phyloP scores from a whole-genome alignment of 1,140 invertebrate genomes.

The Ylistrum balloti region DNA sequence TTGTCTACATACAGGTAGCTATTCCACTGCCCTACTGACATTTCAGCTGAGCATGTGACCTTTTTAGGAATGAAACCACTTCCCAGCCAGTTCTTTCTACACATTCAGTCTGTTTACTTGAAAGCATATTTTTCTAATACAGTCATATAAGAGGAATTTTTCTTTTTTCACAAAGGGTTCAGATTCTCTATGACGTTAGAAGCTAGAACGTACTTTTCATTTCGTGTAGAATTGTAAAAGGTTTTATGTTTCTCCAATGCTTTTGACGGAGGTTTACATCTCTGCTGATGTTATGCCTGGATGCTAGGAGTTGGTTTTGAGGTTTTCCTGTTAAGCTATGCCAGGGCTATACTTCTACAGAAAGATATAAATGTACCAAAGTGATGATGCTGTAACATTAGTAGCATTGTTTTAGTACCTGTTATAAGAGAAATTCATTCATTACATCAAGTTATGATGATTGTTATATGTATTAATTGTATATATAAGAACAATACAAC shows the following conservation, averaged over 20 bases:
- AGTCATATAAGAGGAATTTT: constrained; percentile 28
- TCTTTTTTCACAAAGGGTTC: constrained; percentile 33
- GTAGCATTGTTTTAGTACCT: background rate
- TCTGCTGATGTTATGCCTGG: background rate
- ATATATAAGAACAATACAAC: background rate
- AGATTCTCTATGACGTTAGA: background rate
- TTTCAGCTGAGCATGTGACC: background rate
- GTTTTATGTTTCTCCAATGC: background rate
- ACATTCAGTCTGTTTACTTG: background rate
- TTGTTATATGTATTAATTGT: background rate
- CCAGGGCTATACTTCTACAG: background rate
- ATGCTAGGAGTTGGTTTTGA: background rate
- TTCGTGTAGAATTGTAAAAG: background rate
- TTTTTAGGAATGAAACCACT: background rate
- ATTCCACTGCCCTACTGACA: constrained; percentile 4
- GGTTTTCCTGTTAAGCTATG: background rate
- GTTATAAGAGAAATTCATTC: background rate
- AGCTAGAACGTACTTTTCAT: background rate
- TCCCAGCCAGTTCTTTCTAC: background rate
- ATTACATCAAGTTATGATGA: background rate
- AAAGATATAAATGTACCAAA: background rate
- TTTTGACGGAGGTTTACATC: constrained; percentile 13
- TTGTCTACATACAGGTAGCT: background rate
- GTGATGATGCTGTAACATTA: background rate
- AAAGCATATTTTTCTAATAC: constrained; percentile 29